phyloP scores from a whole-genome alignment of 2,113 vertebrate genomes.

The Sinocyclocheilus anophthalmus region DNA sequence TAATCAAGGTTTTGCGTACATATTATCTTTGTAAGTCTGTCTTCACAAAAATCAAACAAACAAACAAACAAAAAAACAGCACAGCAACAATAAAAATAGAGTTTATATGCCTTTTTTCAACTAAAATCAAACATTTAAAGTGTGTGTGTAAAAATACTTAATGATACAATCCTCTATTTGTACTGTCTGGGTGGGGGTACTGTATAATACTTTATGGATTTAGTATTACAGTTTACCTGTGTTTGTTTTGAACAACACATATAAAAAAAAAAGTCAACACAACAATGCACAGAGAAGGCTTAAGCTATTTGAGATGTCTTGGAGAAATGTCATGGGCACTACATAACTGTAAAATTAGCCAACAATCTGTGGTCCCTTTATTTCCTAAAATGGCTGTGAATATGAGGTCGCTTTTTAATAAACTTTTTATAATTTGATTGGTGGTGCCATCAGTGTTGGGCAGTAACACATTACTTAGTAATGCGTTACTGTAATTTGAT shows the following conservation, averaged over 20 bases:
- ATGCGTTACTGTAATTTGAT: too few relatives aligned
- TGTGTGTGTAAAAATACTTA: neutral
- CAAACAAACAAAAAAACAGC: neutral
- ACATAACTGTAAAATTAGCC: neutral
- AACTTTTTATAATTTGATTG: conserved; percentile 72
- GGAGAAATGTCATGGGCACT: conserved; percentile 39
- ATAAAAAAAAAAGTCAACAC: conserved; percentile 1
- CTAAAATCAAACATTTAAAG: too few relatives aligned
- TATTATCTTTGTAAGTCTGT: neutral
- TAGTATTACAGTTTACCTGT: neutral
- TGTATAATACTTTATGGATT: neutral
- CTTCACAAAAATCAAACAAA: neutral
- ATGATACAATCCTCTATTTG: neutral
- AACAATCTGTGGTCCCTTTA: neutral
- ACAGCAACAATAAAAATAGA: neutral
- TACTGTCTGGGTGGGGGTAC: neutral
- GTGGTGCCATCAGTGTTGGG: conserved; percentile 58
- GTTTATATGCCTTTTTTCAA: neutral
- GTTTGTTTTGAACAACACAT: conserved; percentile 11
- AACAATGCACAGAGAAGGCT: conserved; percentile 7
- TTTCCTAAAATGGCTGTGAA: conserved; percentile 47
- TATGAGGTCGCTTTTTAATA: conserved; percentile 29
- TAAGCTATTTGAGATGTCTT: neutral
- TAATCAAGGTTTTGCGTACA: neutral
- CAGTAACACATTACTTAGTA: too few relatives aligned